Percentiles rank a stretch among this genome's conserved stretches.
Evolutionary conservation across 2,888 invertebrate genomes (phyloP).

Genomic region (Drosophila pseudotakahashii): DNA sequence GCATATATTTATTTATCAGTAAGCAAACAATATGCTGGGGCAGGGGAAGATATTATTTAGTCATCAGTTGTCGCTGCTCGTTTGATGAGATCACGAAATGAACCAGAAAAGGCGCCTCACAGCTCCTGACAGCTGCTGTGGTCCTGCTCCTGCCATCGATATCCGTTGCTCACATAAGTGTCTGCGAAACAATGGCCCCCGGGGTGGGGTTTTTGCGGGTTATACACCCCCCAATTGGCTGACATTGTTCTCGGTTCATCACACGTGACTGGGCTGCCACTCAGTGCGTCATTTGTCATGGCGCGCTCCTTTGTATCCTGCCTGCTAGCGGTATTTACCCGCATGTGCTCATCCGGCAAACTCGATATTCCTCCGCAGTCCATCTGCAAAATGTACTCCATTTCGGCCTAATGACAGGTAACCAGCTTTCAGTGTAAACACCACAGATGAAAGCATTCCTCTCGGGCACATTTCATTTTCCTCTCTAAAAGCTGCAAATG

Average conservation of each 20-base stretch:
- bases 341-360: slow-evolving; percentile 18
- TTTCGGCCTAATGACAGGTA: slow-evolving; percentile 16
- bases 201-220: not conserved
- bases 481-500: not conserved
- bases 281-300: slow-evolving; percentile 67
- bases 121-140: slow-evolving; percentile 2
- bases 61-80: slow-evolving; percentile 30
- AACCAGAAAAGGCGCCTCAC: slow-evolving; percentile 17
- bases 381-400: slow-evolving; percentile 10
- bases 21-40: slow-evolving; percentile 6
- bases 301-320: slow-evolving; percentile 32
- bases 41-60: slow-evolving; percentile 30
- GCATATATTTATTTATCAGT: slow-evolving; percentile 19
- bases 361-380: not conserved
- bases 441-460: slow-evolving; percentile 13
- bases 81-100: slow-evolving; percentile 40
- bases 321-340: slow-evolving; percentile 23
- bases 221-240: slow-evolving; percentile 4
- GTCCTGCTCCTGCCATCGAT: slow-evolving; percentile 47
- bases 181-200: slow-evolving; percentile 30
- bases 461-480: not conserved
- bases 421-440: slow-evolving; percentile 5
- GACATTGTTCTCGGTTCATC: slow-evolving; percentile 46
- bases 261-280: slow-evolving; percentile 47
- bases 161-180: slow-evolving; percentile 44